Base-by-base conservation (phyloP, 1,140 invertebrate genomes). In the Halictus rubicundus region DNA sequence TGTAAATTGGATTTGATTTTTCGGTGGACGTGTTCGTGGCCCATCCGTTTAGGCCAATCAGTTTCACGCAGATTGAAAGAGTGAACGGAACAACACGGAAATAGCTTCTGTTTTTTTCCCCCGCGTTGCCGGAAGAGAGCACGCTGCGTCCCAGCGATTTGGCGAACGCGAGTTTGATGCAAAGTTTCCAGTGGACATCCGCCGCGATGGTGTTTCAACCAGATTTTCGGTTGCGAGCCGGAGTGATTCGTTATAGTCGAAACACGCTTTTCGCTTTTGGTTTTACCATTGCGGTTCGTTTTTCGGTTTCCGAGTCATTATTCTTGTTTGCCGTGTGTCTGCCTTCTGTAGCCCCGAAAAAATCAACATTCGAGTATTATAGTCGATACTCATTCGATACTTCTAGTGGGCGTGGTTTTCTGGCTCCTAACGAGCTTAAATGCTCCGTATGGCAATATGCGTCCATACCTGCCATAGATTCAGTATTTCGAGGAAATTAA, bases 241-340 rank as follows among this genome's bases (percentile, higher is more conserved):
- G n/a, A 21, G 16, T 21, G 66, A 77, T 70, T 42, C 16, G 57
- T 61, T 70, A 63, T 52, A 69, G 61, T 70, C 66, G 75, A 70
- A 60, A 69, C 74, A 25, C 49, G 49, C 49, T 61, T 39, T 21
- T 42, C 65, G 25, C 32, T 77, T 70, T 61, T 21, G 42, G 57
- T 49, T 77, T 39, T 52, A 66, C 66, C 21, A 52, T 61, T 59
- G 54, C 10, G 66, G 57, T 27, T 61, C n/a, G 19, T 39, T 60
- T 68, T 16, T 19, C 49, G 5, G 16, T 52, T 21, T 52, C 2
- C 14, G 49, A 52, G 16, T 16, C 49, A 21, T 52, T 21, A 21
- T 52, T 52, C 19, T 16, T 16, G 49, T 16, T 1, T 2, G 49
- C 16, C 4, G 5, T 5, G 2, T 19, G 16, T 19, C 14, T 7